Evolutionary conservation across 2,797 vertebrate species (phyloP).

Genomic region (Tragopan temminckii): DNA sequence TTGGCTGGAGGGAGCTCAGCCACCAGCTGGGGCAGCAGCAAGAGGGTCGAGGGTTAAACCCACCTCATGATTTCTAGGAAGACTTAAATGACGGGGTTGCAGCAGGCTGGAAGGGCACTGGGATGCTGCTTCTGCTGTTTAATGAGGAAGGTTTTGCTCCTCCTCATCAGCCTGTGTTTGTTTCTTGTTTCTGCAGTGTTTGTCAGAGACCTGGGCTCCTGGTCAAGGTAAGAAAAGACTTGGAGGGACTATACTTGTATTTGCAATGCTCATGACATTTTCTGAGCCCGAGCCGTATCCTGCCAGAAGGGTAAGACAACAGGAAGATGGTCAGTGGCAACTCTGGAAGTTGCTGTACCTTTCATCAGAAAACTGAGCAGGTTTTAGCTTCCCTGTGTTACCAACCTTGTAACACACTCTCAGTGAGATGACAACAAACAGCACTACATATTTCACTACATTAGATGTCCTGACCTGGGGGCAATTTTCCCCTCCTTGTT

Average conservation of each 20-base stretch:
- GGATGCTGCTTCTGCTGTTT: neutral
- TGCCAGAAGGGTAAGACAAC: neutral
- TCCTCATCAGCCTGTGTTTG: neutral
- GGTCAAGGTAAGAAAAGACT: neutral
- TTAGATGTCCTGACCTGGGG: neutral
- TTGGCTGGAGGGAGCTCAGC: neutral
- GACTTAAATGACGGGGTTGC: neutral
- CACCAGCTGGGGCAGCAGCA: neutral
- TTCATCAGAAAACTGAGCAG: neutral
- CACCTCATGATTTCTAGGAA: neutral
- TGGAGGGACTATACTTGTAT: neutral
- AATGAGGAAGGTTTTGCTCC: neutral
- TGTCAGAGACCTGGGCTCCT: neutral
- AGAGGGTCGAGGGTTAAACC: neutral
- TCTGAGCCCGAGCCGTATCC: neutral
- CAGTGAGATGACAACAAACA: neutral
- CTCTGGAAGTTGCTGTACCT: neutral
- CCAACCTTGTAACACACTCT: neutral
- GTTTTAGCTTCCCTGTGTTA: neutral
- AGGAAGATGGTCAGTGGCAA: neutral
- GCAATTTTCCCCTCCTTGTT: neutral
- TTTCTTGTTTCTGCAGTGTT: neutral
- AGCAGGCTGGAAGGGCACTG: neutral
- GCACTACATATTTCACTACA: neutral
- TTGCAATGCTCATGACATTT: neutral